These are phyloP conservation scores for Acanthochromis polyacanthus DNA, from an alignment of 2,113 vertebrate species.

Conservation along the genomic window DNA sequence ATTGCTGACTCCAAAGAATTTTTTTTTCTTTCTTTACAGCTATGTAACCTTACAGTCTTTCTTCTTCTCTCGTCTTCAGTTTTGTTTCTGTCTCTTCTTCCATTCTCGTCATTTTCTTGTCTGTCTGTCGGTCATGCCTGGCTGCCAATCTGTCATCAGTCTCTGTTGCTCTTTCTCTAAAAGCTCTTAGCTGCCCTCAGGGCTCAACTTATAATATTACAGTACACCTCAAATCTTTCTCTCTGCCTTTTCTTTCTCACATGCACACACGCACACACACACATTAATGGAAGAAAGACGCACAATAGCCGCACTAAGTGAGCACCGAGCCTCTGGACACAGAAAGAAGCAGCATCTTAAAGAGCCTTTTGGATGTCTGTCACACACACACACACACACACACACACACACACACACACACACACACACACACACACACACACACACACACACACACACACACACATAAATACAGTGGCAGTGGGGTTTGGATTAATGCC, in stretches of 20 bases:
- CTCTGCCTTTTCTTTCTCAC: constrained; percentile 25
- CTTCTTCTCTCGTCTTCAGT: constrained; percentile 28
- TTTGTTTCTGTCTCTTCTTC: constrained; percentile 48
- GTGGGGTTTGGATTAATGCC: constrained; percentile 29
- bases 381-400: constrained; percentile 23
- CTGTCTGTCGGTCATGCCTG: constrained; percentile 61
- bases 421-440: no score
- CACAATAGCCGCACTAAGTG: constrained; percentile 71
- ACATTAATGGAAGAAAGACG: constrained; percentile 63
- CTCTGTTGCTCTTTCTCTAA: constrained; percentile 77
- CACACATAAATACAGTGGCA: neutral
- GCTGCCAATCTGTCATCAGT: constrained; percentile 70
- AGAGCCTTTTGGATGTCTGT: constrained; percentile 42
- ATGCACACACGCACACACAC: constrained; percentile 33
- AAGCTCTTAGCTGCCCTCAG: constrained; percentile 75
- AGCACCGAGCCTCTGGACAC: constrained; percentile 69
- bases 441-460: no score
- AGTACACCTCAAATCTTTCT: constrained; percentile 62
- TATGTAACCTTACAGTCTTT: constrained; percentile 4
- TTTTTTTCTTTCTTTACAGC: neutral
- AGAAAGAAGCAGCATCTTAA: constrained; percentile 55
- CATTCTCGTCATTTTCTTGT: constrained; percentile 32
- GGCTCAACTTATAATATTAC: constrained; percentile 77
- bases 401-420: no score
- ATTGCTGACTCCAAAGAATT: constrained; percentile 57